phyloP scores from a whole-genome alignment of 2,797 vertebrate genomes.

The Acomys russatus region DNA sequence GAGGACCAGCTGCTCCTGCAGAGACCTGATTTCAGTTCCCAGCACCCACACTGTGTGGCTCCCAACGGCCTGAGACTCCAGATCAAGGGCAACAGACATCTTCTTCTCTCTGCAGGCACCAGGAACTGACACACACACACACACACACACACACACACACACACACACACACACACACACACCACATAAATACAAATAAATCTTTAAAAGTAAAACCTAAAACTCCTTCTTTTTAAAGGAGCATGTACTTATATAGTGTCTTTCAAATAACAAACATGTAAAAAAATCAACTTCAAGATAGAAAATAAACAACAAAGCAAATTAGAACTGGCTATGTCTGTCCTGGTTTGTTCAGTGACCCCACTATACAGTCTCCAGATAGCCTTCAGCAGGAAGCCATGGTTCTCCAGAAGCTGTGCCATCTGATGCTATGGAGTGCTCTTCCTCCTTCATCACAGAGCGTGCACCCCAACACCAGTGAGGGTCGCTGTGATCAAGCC shows the following conservation, averaged over 20 bases:
- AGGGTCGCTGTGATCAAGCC: neutral
- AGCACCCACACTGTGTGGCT: neutral
- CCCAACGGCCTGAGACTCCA: neutral
- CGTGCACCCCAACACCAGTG: neutral
- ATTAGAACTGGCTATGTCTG: neutral
- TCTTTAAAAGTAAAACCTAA: neutral
- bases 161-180: neutral
- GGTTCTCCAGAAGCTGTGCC: conserved; percentile 10
- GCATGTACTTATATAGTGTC: neutral
- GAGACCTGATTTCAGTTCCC: neutral
- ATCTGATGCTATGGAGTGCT: neutral
- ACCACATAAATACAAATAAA: neutral
- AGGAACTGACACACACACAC: neutral
- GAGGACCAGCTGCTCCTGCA: neutral
- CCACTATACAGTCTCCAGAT: neutral
- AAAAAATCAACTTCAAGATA: neutral
- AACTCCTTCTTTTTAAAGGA: neutral
- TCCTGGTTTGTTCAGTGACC: conserved; percentile 26
- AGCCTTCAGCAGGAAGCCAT: conserved; percentile 32
- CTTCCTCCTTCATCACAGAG: neutral
- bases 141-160: neutral
- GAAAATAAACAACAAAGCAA: neutral
- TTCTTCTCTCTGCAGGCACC: neutral
- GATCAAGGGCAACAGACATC: neutral
- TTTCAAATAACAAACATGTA: conserved; percentile 9